phyloP scores from a whole-genome alignment of 1,140 invertebrate genomes.

The Drosophila sulfurigaster region DNA sequence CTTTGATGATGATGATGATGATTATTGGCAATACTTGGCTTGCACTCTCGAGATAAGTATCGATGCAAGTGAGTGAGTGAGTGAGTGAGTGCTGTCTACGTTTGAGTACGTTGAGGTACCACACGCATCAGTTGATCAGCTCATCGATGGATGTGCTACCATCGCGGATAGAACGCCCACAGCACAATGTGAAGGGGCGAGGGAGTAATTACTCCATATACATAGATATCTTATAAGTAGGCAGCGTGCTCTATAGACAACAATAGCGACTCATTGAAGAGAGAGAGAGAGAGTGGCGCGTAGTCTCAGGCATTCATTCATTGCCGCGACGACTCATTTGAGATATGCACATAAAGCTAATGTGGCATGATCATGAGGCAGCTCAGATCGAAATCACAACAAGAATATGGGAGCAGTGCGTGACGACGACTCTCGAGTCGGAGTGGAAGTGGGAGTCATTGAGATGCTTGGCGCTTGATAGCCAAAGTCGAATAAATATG shows the following conservation, averaged over 20 bases:
- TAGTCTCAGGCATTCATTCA: constrained; percentile 6
- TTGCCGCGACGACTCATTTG: constrained; percentile 31
- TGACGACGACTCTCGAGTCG: neutral
- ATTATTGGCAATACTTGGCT: neutral
- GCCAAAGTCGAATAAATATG: neutral
- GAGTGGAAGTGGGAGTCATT: constrained; percentile 13
- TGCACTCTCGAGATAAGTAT: neutral
- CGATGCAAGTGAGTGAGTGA: neutral
- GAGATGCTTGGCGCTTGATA: constrained; percentile 42
- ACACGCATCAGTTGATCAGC: constrained; percentile 13
- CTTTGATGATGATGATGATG: neutral
- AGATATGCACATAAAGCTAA: constrained; percentile 44
- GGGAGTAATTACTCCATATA: constrained; percentile 1
- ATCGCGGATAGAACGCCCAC: constrained; percentile 15
- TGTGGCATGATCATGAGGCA: constrained; percentile 63
- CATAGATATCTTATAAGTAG: neutral
- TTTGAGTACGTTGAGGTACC: neutral
- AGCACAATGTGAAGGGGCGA: neutral
- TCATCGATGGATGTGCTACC: neutral
- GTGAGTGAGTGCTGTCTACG: neutral
- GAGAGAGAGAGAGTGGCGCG: neutral
- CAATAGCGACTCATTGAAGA: constrained; percentile 35
- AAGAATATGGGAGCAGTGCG: constrained; percentile 58
- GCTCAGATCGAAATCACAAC: constrained; percentile 52
- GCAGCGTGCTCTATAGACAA: constrained; percentile 19